A percentile compares a stretch with the other conserved stretches of the same genome.
phyloP scores from a whole-genome alignment of 2,888 invertebrate species.

The Eupithecia insigniata region DNA sequence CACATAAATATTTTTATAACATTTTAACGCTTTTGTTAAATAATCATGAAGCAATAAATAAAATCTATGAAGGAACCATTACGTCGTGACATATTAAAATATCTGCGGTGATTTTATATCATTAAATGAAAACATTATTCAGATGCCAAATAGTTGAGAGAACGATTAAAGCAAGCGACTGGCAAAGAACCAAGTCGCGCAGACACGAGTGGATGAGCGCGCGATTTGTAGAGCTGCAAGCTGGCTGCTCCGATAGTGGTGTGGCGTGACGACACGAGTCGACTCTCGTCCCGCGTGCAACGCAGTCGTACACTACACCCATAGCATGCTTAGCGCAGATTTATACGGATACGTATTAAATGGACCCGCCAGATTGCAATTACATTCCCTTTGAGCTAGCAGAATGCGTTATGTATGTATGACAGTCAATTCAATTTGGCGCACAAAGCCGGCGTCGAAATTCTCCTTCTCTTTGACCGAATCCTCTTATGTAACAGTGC shows the following conservation, averaged over 20 bases:
- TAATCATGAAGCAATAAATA: slow-evolving; percentile 34
- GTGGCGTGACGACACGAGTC: slow-evolving; percentile 46
- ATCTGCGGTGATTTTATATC: slow-evolving; percentile 73
- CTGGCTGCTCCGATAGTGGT: slow-evolving; percentile 47
- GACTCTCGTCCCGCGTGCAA: slow-evolving; percentile 5
- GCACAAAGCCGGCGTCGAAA: slow-evolving; percentile 77
- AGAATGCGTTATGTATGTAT: slow-evolving; percentile 78
- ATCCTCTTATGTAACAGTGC: slow-evolving; percentile 70
- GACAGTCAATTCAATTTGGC: slow-evolving; percentile 81
- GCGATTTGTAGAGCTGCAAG: slow-evolving; percentile 66
- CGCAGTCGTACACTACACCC: slow-evolving; percentile 23
- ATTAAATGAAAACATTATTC: slow-evolving; percentile 80
- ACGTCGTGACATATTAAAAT: slow-evolving; percentile 70
- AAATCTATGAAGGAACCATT: slow-evolving; percentile 30
- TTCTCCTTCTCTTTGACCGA: slow-evolving; percentile 77
- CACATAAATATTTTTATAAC: slow-evolving; percentile 10
- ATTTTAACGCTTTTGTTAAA: slow-evolving; percentile 11
- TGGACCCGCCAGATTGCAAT: slow-evolving; percentile 79
- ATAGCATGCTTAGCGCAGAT: slow-evolving; percentile 67
- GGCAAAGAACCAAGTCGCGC: slow-evolving; percentile 78
- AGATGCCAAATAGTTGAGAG: slow-evolving; percentile 79
- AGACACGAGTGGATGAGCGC: slow-evolving; percentile 75
- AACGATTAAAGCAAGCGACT: slow-evolving; percentile 79
- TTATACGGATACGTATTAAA: slow-evolving; percentile 80
- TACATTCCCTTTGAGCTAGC: slow-evolving; percentile 80